Evolutionary conservation across 2,888 invertebrate species (phyloP).

Genomic region (Cacoxenus indagator): DNA sequence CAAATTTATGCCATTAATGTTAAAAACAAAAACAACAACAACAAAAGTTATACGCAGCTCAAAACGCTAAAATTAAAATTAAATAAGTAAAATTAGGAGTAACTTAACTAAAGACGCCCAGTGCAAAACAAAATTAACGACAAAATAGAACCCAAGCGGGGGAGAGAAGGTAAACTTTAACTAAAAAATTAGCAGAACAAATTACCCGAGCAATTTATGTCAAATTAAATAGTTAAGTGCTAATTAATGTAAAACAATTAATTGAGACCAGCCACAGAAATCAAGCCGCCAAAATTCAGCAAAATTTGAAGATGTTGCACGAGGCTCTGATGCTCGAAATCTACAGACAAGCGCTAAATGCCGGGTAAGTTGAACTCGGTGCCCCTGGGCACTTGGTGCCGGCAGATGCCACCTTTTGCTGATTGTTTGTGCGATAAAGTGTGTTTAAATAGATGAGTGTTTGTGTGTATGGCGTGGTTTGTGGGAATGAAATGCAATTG

Average conservation of each 20-base stretch:
- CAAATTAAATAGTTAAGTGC: slow-evolving; percentile 51
- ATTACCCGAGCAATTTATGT: slow-evolving; percentile 50
- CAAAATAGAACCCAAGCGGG: slow-evolving; percentile 35
- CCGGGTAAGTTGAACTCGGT: slow-evolving; percentile 60
- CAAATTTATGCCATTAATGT: slow-evolving; percentile 21
- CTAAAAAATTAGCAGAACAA: slow-evolving; percentile 34
- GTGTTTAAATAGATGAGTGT: no score
- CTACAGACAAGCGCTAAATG: slow-evolving; percentile 70
- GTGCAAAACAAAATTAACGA: slow-evolving; percentile 55
- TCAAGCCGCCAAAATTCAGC: slow-evolving; percentile 54
- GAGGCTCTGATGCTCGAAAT: slow-evolving; percentile 70
- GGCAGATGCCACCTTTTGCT: no score
- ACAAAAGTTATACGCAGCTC: slow-evolving; percentile 55
- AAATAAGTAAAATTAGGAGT: slow-evolving; percentile 33
- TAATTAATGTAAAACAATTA: slow-evolving; percentile 17
- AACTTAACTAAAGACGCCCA: slow-evolving; percentile 44
- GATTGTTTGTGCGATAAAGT: no score
- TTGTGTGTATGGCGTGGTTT: no score
- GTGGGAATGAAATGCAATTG: no score
- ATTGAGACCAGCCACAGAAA: slow-evolving; percentile 16
- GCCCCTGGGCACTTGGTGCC: neutral
- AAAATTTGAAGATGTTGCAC: slow-evolving; percentile 68
- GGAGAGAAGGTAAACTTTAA: slow-evolving; percentile 23
- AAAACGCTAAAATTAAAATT: slow-evolving; percentile 44
- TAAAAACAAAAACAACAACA: slow-evolving; percentile 33